Percentiles rank a stretch among this genome's conserved stretches.
phyloP scores from a whole-genome alignment of 2,888 invertebrate species.

The Cheilosia urbana region DNA sequence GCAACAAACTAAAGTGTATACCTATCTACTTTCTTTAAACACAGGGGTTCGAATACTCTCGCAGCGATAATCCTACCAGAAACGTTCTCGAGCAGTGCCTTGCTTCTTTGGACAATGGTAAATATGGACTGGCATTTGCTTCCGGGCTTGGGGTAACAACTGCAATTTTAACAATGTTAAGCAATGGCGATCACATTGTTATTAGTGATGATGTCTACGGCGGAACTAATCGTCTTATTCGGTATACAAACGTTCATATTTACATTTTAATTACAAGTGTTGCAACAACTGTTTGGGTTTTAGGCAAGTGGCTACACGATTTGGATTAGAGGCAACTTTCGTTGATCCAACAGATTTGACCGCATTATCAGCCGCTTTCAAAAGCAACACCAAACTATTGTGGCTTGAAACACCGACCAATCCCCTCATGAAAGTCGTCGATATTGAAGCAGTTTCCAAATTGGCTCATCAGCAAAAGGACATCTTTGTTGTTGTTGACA shows the following conservation, averaged over 20 bases:
- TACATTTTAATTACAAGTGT: background rate
- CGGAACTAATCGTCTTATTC: conserved; percentile 92
- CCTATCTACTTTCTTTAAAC: background rate
- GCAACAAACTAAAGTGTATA: background rate
- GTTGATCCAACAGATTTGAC: conserved; percentile 90
- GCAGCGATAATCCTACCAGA: conserved; percentile 97
- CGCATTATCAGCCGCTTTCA: conserved; percentile 88
- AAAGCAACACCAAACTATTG: conserved; percentile 93
- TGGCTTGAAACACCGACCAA: conserved; percentile 99
- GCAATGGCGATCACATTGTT: conserved; percentile 94
- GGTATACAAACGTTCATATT: conserved; percentile 81
- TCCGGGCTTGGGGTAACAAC: conserved; percentile 96
- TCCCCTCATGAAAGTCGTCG: conserved; percentile 94
- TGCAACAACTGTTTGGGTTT: conserved; percentile 80
- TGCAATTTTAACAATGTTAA: conserved; percentile 89
- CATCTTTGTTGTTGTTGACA: conserved; percentile 93
- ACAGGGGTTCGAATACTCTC: conserved; percentile 95
- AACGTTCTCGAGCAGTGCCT: conserved; percentile 94
- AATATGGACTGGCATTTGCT: conserved; percentile 92
- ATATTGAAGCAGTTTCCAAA: conserved; percentile 90
- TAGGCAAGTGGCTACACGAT: conserved; percentile 86
- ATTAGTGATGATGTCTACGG: conserved; percentile 97
- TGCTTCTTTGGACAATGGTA: conserved; percentile 95
- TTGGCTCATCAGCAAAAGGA: conserved; percentile 85
- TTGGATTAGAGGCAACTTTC: conserved; percentile 91